phyloP scores from a whole-genome alignment of 1,140 invertebrate genomes.

The Elymnias hypermnestra region DNA sequence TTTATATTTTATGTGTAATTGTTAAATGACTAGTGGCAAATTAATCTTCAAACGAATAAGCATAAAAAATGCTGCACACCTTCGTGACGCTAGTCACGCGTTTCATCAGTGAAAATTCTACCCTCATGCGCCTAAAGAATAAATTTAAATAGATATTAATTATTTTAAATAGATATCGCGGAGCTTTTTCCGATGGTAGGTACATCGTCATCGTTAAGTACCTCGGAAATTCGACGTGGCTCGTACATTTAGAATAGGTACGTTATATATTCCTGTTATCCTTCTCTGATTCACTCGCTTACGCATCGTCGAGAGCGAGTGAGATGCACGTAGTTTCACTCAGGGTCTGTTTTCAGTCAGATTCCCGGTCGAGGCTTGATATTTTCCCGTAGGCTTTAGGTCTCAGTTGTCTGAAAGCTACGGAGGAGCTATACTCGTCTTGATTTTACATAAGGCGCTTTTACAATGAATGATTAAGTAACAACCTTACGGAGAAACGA shows the following conservation, averaged over 20 bases:
- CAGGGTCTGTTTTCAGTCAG: constrained; percentile 40
- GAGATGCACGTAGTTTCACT: constrained; percentile 24
- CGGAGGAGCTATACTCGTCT: constrained; percentile 4
- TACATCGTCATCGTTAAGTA: constrained; percentile 19
- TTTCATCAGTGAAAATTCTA: no score
- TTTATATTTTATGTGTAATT: no score
- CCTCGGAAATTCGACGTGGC: constrained; percentile 26
- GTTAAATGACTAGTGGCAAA: no score
- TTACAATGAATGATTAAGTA: constrained; percentile 58
- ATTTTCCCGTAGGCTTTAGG: constrained; percentile 64
- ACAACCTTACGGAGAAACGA: constrained; percentile 32
- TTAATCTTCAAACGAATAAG: no score
- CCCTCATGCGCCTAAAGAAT: no score
- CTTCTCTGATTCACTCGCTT: constrained; percentile 41
- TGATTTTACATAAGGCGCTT: constrained; percentile 11
- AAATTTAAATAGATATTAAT: no score
- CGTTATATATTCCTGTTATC: constrained; percentile 20
- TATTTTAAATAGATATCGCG: no score
- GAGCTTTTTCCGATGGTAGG: constrained; percentile 42
- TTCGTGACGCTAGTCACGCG: no score
- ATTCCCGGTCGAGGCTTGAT: constrained; percentile 61
- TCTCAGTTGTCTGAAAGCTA: constrained; percentile 49
- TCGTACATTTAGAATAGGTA: constrained; percentile 11
- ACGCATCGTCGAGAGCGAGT: constrained; percentile 35
- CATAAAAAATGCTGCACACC: no score